phyloP scores from a whole-genome alignment of 2,888 invertebrate genomes.

The Sesia bembeciformis region DNA sequence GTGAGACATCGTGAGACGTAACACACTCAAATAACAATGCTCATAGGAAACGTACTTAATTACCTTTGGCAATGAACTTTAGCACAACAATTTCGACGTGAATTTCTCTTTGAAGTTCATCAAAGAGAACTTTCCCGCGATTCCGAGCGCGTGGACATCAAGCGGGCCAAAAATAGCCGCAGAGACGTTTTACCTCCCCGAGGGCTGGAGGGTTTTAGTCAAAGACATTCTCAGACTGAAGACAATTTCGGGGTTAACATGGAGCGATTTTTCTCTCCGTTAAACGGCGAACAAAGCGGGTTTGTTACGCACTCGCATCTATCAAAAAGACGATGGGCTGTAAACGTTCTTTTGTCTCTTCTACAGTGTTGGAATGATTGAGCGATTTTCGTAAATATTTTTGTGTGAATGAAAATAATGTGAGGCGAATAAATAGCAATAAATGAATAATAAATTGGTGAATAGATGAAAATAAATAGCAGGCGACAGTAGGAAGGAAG shows the following conservation, averaged over 20 bases:
- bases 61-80: background rate
- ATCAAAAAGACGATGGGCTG: background rate
- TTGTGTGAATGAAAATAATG: background rate
- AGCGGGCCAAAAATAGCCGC: background rate
- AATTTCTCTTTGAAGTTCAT: background rate
- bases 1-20: no score
- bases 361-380: background rate
- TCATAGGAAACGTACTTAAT: no score
- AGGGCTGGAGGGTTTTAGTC: background rate
- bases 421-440: no score
- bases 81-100: background rate
- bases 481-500: no score
- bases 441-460: no score
- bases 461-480: no score
- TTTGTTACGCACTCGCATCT: background rate
- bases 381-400: background rate
- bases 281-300: conserved; percentile 14
- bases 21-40: no score
- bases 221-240: conserved; percentile 1
- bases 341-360: background rate
- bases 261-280: conserved; percentile 18
- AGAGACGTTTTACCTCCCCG: background rate
- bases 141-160: background rate
- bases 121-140: background rate
- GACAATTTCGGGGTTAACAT: conserved; percentile 8